Evolutionary conservation across 2,113 vertebrate genomes (phyloP), one percentile per base, ranked within the genome.

Genomic region (Tachysurus fulvidraco): DNA sequence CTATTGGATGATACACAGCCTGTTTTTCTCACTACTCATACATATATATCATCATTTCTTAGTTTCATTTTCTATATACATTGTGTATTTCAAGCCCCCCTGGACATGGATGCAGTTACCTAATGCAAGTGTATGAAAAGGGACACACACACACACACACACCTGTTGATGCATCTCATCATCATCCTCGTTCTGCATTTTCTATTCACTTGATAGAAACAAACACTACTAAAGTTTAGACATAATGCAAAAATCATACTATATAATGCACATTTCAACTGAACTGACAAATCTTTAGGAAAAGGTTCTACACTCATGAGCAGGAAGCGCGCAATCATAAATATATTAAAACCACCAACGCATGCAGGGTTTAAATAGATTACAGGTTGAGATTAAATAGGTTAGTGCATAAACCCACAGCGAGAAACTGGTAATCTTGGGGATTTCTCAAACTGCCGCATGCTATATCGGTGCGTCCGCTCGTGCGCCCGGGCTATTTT

Each of bases 391-490:
- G 55, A 60, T 81, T 23, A 44, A 81, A 81, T 12, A 81, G 79
- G 30, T 14, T 44, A 2, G 57, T 60, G 57, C 79, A 13, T 55
- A 44, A 60, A 83, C 50, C 36, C 81, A 83, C 60, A 83, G 44
- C 41, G 81, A 82, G 81, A 82, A 82, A 64, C 59, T 83, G 81
- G 81, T 65, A 28, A 83, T 83, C 81, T 50, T 83, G 59, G 62
- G 81, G 81, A 46, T 65, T 83, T 83, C 60, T 83, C 60, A 65
- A 83, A 83, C 60, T 65, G 81, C 81, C 81, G 81, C 81, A 83
- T 83, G 60, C 81, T 52, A 52, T 64, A 52, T 50, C 60, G 23
- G 60, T 52, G 81, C 81, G 81, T 83, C 81, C 81, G 67, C 36
- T 84, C 28, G 50, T 17, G 67, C 59, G 65, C 67, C 4, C 62